Evolutionary conservation across 2,113 vertebrate genomes (phyloP).

Genomic region (Penelope pileata): DNA sequence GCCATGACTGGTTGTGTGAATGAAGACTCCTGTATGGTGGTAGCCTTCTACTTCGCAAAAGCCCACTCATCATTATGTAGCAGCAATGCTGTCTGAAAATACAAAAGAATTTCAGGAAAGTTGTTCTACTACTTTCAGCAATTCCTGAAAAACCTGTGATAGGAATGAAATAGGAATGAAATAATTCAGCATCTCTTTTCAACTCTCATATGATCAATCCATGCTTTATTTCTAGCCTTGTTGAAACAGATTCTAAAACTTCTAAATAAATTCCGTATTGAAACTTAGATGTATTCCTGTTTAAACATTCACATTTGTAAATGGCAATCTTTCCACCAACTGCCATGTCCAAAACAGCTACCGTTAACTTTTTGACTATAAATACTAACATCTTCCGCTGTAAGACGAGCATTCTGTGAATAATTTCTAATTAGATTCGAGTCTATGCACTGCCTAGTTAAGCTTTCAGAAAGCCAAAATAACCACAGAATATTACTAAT

Average conservation of each 20-base stretch:
- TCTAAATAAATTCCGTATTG: background rate
- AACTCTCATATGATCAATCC: accelerated
- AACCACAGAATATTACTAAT: background rate
- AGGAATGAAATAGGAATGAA: background rate
- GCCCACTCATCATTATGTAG: background rate
- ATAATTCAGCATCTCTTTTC: background rate
- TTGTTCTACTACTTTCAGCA: background rate
- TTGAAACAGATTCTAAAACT: background rate
- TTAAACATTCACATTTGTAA: background rate
- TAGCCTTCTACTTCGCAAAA: background rate
- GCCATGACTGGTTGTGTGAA: background rate
- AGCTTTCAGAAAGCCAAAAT: background rate
- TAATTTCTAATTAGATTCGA: background rate
- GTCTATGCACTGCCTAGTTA: background rate
- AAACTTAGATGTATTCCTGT: background rate
- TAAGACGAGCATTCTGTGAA: background rate
- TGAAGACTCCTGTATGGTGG: background rate
- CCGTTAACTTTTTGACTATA: background rate
- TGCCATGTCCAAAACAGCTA: too few relatives aligned
- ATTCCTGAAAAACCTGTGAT: background rate
- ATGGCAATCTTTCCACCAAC: background rate
- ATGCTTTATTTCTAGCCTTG: background rate
- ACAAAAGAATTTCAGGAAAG: background rate
- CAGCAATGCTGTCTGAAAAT: background rate
- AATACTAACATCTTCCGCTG: background rate